Conservation (phyloP, 1,140 invertebrate species). For the Camponotus floridanus region DNA sequence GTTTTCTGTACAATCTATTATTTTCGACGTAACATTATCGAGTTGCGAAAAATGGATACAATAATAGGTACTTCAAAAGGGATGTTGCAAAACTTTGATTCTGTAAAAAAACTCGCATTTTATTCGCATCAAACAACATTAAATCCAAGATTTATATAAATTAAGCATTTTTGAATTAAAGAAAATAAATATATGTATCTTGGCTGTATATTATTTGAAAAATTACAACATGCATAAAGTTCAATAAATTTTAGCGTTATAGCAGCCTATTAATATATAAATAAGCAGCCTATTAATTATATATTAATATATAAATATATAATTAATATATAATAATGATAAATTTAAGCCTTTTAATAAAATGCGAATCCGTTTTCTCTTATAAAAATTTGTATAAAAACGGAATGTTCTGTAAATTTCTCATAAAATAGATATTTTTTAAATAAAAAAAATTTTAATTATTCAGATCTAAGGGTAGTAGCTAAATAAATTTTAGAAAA, state of each 20-base stretch:
- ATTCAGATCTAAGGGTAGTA: constrained; percentile 9
- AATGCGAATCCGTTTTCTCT: constrained; percentile 12
- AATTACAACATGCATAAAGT: constrained; percentile 4
- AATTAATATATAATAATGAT: no score
- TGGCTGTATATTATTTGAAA: not conserved
- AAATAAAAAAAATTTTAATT: constrained; percentile 25
- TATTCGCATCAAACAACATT: not conserved
- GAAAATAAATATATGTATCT: not conserved
- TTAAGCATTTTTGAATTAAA: constrained; percentile 6
- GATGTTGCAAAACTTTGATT: not conserved
- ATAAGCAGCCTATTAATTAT: no score
- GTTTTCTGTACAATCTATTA: constrained; percentile 45
- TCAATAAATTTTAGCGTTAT: not conserved
- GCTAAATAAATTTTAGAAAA: constrained; percentile 30
- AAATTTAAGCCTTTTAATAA: constrained; percentile 20
- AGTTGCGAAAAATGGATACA: constrained; percentile 19
- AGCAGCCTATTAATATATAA: constrained; percentile 28
- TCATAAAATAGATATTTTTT: constrained; percentile 8
- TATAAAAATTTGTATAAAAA: constrained; percentile 19
- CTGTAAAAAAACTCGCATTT: not conserved
- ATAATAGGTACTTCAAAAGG: not conserved
- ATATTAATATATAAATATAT: no score
- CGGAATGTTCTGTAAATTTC: not conserved
- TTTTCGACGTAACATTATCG: constrained; percentile 7
- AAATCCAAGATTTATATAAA: constrained; percentile 13